Conservation (phyloP, 2,113 vertebrate species). For the Chaenogobius annularis region DNA sequence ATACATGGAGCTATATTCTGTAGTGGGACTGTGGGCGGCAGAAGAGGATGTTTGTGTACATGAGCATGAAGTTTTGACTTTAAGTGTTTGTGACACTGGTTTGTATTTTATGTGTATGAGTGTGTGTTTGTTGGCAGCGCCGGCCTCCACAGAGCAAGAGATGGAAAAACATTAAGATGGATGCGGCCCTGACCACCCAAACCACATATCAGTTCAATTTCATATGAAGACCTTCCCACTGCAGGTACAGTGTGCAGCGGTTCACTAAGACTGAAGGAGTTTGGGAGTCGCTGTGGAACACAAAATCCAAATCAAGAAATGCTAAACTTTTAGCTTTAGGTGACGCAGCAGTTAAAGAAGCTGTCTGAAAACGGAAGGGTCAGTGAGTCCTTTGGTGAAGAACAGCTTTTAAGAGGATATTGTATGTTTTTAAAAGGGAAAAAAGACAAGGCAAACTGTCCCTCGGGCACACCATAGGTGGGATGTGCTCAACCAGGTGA, state of each 20-base stretch:
- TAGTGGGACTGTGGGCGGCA: constrained; percentile 42
- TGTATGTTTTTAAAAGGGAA: neutral
- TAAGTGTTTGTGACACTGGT: constrained; percentile 42
- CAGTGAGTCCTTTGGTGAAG: neutral
- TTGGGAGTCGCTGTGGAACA: constrained; percentile 8
- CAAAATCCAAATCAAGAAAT: neutral
- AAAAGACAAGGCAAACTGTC: neutral
- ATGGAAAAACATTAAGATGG: constrained; percentile 56
- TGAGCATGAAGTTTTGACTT: constrained; percentile 44
- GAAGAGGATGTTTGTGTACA: constrained; percentile 47
- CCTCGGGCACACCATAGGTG: neutral
- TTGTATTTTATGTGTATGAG: constrained; percentile 30
- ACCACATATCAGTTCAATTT: constrained; percentile 52
- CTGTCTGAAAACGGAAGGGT: neutral
- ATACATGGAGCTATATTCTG: constrained; percentile 22
- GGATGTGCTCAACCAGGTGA: too few species aligned
- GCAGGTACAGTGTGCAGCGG: constrained; percentile 33
- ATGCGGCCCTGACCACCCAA: constrained; percentile 29
- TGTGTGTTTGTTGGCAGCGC: constrained; percentile 30
- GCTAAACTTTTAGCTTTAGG: neutral
- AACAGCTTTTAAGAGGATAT: neutral
- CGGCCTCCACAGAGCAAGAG: constrained; percentile 13
- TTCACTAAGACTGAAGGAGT: constrained; percentile 11
- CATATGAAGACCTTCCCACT: constrained; percentile 18
- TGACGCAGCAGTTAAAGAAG: neutral